Evolutionary conservation across 2,113 vertebrate genomes (phyloP).

Genomic region (Buteo buteo): DNA sequence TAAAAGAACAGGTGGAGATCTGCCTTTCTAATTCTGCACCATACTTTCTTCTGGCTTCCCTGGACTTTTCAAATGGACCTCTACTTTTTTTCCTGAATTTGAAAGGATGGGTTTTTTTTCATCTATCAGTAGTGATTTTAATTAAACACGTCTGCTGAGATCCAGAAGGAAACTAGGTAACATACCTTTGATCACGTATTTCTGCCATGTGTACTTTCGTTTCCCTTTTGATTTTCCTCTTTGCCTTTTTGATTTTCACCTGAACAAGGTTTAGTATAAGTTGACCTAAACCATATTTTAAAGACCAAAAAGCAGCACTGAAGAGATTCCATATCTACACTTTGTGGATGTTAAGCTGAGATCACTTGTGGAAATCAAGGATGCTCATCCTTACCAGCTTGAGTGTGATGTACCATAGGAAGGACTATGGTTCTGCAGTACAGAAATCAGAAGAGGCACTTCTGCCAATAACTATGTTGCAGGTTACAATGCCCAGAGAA

Average conservation of each 20-base stretch:
- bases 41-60: neutral
- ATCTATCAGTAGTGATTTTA: neutral
- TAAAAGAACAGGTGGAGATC: neutral
- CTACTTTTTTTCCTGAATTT: neutral
- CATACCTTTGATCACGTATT: neutral
- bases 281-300: neutral
- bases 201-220: neutral
- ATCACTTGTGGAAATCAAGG: neutral
- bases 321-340: neutral
- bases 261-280: neutral
- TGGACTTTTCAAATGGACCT: neutral
- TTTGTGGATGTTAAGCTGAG: neutral
- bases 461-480: neutral
- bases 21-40: neutral
- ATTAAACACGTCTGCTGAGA: neutral
- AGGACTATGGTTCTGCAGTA: neutral
- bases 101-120: neutral
- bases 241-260: neutral
- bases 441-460: neutral
- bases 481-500: neutral
- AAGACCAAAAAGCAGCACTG: neutral
- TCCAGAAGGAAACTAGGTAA: neutral
- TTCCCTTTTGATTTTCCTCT: neutral
- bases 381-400: neutral
- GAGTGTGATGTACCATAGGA: accelerated